Conservation (phyloP, 2,888 invertebrate genomes). For the Idaea biselata region DNA sequence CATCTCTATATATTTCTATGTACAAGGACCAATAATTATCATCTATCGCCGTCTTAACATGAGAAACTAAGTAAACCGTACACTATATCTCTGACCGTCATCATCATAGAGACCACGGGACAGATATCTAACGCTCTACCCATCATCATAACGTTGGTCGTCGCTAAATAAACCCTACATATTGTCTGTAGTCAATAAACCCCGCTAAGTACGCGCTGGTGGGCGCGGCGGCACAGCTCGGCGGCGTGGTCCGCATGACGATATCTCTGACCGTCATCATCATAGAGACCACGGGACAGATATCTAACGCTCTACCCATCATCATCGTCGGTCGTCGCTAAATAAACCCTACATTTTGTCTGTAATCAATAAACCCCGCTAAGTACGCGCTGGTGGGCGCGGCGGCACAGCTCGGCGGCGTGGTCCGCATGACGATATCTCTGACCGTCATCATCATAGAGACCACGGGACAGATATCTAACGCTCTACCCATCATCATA, state of each 20-base stretch:
- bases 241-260: conserved; percentile 99
- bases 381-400: conserved; percentile 98
- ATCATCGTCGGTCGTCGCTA: conserved; percentile 97
- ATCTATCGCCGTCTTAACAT: too few relatives aligned
- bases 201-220: conserved; percentile 97
- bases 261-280: conserved; percentile 98
- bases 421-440: conserved; percentile 98
- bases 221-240: conserved; percentile 97
- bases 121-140: too few relatives aligned
- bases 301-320: conserved; percentile 96
- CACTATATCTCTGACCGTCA: too few relatives aligned
- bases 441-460: conserved; percentile 91
- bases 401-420: conserved; percentile 97
- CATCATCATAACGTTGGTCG: conserved; percentile 94
- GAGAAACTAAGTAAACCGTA: too few relatives aligned
- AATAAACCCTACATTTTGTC: conserved; percentile 71
- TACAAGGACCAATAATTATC: too few relatives aligned
- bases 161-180: conserved; percentile 87
- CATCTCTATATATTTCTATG: too few relatives aligned
- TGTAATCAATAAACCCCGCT: conserved; percentile 87
- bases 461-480: conserved; percentile 95
- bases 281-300: conserved; percentile 98
- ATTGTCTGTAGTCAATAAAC: conserved; percentile 78
- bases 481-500: conserved; percentile 79
- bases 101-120: too few relatives aligned